These are phyloP conservation scores for Mythimna albipuncta DNA, from an alignment of 2,888 invertebrate genomes.

Conservation along the genomic window DNA sequence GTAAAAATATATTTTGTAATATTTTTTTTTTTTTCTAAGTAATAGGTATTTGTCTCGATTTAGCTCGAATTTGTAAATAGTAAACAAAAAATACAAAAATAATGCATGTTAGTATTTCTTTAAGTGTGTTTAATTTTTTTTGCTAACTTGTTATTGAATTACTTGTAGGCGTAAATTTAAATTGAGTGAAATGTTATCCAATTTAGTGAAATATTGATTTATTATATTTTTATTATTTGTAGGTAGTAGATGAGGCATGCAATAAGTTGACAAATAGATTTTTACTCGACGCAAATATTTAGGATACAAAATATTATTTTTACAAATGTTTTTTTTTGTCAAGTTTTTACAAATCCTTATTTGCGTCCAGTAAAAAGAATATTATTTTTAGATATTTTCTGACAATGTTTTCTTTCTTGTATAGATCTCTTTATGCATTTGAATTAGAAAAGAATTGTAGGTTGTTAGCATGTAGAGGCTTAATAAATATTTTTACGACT, in stretches of 20 bases:
- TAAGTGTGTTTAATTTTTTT: conserved; percentile 34
- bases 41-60: conserved; percentile 23
- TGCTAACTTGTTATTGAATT: conserved; percentile 47
- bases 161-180: conserved; percentile 25
- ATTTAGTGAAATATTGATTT: conserved; percentile 30
- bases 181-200: conserved; percentile 42
- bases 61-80: conserved; percentile 61
- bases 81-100: conserved; percentile 64
- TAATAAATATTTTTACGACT: conserved; percentile 49
- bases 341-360: conserved; percentile 21
- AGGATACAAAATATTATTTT: conserved; percentile 10
- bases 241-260: conserved; percentile 35
- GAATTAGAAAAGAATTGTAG: conserved; percentile 70
- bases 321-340: not conserved
- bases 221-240: conserved; percentile 18
- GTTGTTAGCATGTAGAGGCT: conserved; percentile 53
- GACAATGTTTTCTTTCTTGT: conserved; percentile 56
- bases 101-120: conserved; percentile 62
- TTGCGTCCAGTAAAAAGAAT: conserved; percentile 59
- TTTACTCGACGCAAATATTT: conserved; percentile 53
- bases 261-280: conserved; percentile 16
- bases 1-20: conserved; percentile 23
- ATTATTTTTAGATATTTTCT: conserved; percentile 32
- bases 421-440: conserved; percentile 83
- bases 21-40: conserved; percentile 6